These are phyloP conservation scores for Drosophila helvetica DNA, from an alignment of 2,888 invertebrate genomes.

Conservation along the genomic window DNA sequence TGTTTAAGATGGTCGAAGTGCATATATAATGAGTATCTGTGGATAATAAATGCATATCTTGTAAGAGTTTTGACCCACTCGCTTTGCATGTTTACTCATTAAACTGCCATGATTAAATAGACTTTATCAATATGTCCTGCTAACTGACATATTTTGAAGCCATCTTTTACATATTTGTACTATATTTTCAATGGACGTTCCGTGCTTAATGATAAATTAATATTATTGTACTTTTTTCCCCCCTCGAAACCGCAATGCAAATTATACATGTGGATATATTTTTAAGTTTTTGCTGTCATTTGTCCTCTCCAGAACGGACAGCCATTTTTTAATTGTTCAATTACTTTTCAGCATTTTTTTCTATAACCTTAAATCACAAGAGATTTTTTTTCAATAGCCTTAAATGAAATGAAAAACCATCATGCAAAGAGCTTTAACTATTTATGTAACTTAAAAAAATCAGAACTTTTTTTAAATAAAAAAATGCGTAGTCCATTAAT, in stretches of 20 bases:
- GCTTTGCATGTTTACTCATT: conserved; percentile 46
- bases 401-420: conserved; percentile 23
- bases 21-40: too few species aligned
- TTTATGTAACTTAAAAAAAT: too few species aligned
- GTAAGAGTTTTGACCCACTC: neutral
- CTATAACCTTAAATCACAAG: conserved; percentile 31
- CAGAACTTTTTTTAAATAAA: conserved; percentile 8
- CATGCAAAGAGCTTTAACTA: conserved; percentile 44
- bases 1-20: conserved; percentile 16
- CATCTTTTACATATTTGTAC: conserved; percentile 12
- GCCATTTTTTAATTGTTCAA: conserved; percentile 36
- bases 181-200: conserved; percentile 25
- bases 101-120: conserved; percentile 43
- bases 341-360: conserved; percentile 33
- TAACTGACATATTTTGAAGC: conserved; percentile 33
- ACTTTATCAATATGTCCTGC: conserved; percentile 47
- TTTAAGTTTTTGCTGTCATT: conserved; percentile 18
- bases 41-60: neutral
- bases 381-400: neutral
- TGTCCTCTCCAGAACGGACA: conserved; percentile 20
- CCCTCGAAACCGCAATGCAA: conserved; percentile 17
- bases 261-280: conserved; percentile 26
- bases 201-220: conserved; percentile 50
- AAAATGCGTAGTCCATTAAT: conserved; percentile 36
- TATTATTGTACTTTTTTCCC: conserved; percentile 17